Evolutionary conservation across 2,113 vertebrate genomes (phyloP).

Genomic region (Corydoras maculifer): DNA sequence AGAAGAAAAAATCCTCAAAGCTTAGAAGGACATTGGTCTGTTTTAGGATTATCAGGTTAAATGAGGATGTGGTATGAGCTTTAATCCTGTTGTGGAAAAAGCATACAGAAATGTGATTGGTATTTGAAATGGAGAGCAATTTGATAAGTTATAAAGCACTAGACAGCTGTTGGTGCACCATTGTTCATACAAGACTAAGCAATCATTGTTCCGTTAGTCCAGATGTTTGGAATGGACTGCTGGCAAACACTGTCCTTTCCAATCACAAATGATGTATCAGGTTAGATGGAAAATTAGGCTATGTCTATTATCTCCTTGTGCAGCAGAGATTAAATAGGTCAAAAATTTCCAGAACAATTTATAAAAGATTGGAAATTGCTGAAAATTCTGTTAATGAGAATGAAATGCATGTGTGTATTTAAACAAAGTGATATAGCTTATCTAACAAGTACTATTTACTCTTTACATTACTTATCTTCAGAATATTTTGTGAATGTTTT

Average conservation of each 20-base stretch:
- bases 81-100: not conserved
- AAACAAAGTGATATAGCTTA: too few relatives aligned
- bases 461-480: too few relatives aligned
- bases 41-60: not conserved
- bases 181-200: slow-evolving; percentile 5
- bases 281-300: not conserved
- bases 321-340: too few relatives aligned
- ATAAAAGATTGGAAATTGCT: too few relatives aligned
- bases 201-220: not conserved
- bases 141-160: not conserved
- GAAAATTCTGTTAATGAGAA: too few relatives aligned
- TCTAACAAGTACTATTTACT: too few relatives aligned
- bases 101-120: not conserved
- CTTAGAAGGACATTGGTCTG: not conserved
- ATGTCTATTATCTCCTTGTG: not conserved
- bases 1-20: too few relatives aligned
- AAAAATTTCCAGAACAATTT: too few relatives aligned
- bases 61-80: not conserved
- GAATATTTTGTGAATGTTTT: too few relatives aligned
- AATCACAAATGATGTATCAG: slow-evolving; percentile 1
- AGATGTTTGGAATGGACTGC: not conserved
- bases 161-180: not conserved
- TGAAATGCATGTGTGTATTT: too few relatives aligned
- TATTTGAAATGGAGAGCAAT: not conserved
- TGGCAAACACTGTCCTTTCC: not conserved